Base-by-base conservation (phyloP, 1,140 invertebrate species). In the Halictus rubicundus region DNA sequence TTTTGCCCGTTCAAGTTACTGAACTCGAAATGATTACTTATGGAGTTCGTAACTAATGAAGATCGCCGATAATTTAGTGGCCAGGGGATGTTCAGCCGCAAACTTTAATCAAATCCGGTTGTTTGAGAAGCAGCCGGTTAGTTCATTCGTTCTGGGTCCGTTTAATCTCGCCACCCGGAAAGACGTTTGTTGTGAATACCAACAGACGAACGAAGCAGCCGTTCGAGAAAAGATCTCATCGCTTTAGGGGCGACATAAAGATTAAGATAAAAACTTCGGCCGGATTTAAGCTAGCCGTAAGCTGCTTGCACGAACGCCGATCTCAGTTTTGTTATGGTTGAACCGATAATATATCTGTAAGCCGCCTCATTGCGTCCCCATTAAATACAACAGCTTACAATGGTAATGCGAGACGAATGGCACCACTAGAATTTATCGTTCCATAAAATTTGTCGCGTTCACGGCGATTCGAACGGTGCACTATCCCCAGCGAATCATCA, bases 281-380 rank as follows among this genome's bases (percentile, higher is more conserved):
- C 21, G 83, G 82, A 83, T 81, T 83, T 64, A 61, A 68, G 21
- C 52, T 46, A 4, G 54, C 68, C 59, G 68, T 78, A 77, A 78
- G 79, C 79, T 80, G 49, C 61, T 71, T 80, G 73, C 27, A 37
- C 72, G 78, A 49, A 76, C 39, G 80, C 78, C 74, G 70, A 81
- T 87, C 68, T 82, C 74, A 57, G 71, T 84, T 87, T 84, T 87
- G 84, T 84, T 86, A 84, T 80, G 52, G 85, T 42, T 81, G 68
- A 68, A 83, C 85, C 77, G 83, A 66, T 70, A 63, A 75, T 82
- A 85, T 61, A 61, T 80, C 39, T 59, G 68, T 79, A 76, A 83
- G 66, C 72, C 32, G 2, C 61, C 49, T 52, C 69, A 66, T 83
- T 68, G 68, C 65, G 42, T 76, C 49, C 59, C 72, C 64, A 74